phyloP scores from a whole-genome alignment of 2,888 invertebrate genomes.

The Andrena bicolor region DNA sequence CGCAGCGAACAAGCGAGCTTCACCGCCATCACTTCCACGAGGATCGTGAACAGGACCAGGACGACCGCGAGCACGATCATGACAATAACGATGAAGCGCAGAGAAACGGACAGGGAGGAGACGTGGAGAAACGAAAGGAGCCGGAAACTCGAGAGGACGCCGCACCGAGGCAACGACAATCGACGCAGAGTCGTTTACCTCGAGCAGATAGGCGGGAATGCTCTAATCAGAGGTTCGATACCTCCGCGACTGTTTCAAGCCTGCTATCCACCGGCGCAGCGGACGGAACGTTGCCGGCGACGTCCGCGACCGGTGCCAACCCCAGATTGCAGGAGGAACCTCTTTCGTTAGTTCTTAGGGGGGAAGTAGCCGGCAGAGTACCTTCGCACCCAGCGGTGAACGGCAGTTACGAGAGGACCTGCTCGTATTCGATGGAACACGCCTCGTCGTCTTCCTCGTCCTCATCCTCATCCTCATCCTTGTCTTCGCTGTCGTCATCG shows the following conservation, averaged over 20 bases:
- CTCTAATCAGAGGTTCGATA: conserved; percentile 67
- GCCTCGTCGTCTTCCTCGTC: conserved; percentile 15
- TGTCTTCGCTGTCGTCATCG: conserved; percentile 10
- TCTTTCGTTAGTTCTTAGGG: conserved; percentile 86
- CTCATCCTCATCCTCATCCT: conserved; percentile 33
- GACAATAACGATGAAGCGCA: too few species aligned
- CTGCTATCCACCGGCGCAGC: conserved; percentile 69
- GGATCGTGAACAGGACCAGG: not conserved
- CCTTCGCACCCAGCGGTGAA: conserved; percentile 87
- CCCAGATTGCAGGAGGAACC: conserved; percentile 87
- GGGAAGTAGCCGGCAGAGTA: conserved; percentile 85
- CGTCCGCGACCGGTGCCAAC: conserved; percentile 47
- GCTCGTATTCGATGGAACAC: conserved; percentile 60
- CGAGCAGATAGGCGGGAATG: conserved; percentile 68
- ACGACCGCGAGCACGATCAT: not conserved
- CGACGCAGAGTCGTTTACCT: conserved; percentile 40
- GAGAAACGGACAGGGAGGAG: not conserved
- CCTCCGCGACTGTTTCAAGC: not conserved
- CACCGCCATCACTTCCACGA: not conserved
- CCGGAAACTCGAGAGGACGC: conserved; percentile 67
- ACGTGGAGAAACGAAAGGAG: conserved; percentile 35
- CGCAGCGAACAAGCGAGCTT: not conserved
- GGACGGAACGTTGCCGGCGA: conserved; percentile 71
- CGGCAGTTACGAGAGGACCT: conserved; percentile 75
- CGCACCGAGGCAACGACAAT: conserved; percentile 68